A percentile compares a stretch with the other conserved stretches of the same genome.
Evolutionary conservation across 2,888 invertebrate genomes (phyloP).

Genomic region (Standfussiana lucernea): DNA sequence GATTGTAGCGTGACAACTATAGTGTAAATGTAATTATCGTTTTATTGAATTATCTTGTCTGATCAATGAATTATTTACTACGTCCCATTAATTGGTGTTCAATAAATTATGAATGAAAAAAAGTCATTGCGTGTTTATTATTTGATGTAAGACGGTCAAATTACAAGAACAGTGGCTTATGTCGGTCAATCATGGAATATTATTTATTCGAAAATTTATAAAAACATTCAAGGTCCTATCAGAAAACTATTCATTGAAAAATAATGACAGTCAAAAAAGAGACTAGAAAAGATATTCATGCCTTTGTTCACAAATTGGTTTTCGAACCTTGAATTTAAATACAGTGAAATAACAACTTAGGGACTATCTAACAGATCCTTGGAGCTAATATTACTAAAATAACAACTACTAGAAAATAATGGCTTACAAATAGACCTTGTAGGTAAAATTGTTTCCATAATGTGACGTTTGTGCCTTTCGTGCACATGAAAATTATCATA

Average conservation of each 20-base stretch:
- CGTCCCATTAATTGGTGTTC: constrained; percentile 26
- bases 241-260: neutral
- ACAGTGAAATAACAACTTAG: neutral
- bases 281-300: neutral
- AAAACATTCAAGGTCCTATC: neutral
- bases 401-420: neutral
- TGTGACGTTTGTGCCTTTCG: neutral
- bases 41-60: constrained; percentile 24
- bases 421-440: neutral
- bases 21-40: constrained; percentile 9
- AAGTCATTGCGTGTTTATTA: constrained; percentile 2
- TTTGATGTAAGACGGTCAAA: constrained; percentile 31
- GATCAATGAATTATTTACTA: constrained; percentile 42
- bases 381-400: neutral
- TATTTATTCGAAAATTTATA: neutral
- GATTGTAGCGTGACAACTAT: constrained; percentile 41
- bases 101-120: constrained; percentile 22
- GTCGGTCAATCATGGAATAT: constrained; percentile 6
- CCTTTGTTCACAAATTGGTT: neutral
- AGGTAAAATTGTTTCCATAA: neutral
- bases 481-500: neutral
- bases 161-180: neutral
- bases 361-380: neutral
- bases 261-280: neutral
- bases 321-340: constrained; percentile 3